Conservation (phyloP, 2,113 vertebrate genomes). For the Ptychochromis oligacanthus region DNA sequence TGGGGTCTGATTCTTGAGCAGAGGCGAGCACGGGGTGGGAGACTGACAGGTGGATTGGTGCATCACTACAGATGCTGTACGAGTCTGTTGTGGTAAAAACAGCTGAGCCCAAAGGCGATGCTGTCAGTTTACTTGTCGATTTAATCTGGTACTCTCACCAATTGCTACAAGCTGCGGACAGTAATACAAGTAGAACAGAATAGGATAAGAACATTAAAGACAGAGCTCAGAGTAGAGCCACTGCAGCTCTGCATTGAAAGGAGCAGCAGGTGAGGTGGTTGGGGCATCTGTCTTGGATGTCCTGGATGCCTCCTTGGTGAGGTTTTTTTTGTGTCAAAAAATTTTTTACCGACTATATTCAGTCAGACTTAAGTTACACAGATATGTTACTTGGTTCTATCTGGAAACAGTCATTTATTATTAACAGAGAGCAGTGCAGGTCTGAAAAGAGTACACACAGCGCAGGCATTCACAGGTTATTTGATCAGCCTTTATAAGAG, state of each 20-base stretch:
- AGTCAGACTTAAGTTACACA: neutral
- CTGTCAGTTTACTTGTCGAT: neutral
- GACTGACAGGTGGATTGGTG: neutral
- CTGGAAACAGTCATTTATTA: neutral
- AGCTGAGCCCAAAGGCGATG: neutral
- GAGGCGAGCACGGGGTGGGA: neutral
- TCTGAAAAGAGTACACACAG: neutral
- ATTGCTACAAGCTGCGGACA: accelerated
- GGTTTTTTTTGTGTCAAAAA: neutral
- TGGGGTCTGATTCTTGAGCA: neutral
- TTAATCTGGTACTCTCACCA: neutral
- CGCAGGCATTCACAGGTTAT: neutral
- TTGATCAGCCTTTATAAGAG: neutral
- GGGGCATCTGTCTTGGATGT: neutral
- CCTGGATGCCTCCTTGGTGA: neutral
- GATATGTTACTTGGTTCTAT: accelerated
- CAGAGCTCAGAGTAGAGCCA: neutral
- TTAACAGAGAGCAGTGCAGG: neutral
- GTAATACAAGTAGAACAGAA: neutral
- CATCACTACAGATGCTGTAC: neutral
- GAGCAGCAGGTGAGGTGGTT: neutral
- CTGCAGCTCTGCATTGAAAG: neutral
- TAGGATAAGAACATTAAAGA: neutral
- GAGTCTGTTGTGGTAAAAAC: neutral
- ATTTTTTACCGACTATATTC: neutral